These are phyloP conservation scores for Nymphalis io DNA, from an alignment of 1,140 invertebrate genomes.

Conservation along the genomic window DNA sequence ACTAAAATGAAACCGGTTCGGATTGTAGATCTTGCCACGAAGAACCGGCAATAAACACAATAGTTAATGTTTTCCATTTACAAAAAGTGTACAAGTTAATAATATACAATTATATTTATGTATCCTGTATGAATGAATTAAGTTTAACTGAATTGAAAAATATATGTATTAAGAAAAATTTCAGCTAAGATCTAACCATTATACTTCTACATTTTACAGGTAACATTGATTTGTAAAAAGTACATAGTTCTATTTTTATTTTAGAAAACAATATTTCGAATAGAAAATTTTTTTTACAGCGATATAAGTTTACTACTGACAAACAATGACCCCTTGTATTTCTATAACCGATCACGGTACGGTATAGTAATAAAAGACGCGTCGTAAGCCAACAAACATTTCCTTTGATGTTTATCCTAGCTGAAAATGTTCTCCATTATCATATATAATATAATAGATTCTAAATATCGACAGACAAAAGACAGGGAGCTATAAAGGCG, in stretches of 20 bases:
- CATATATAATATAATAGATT: slow-evolving; percentile 53
- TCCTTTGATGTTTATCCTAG: slow-evolving; percentile 30
- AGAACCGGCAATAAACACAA: no score
- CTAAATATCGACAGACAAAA: slow-evolving; percentile 52
- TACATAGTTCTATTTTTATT: slow-evolving; percentile 4
- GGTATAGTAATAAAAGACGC: slow-evolving; percentile 23
- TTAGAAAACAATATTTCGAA: background rate
- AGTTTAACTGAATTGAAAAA: no score
- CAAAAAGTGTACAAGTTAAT: no score
- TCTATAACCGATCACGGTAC: slow-evolving; percentile 26
- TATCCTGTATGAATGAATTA: no score
- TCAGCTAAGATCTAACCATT: no score
- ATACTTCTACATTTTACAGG: no score
- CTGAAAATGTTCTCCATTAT: slow-evolving; percentile 27
- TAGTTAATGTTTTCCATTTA: no score
- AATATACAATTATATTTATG: no score
- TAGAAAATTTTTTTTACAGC: background rate
- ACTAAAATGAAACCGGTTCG: no score
- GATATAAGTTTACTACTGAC: slow-evolving; percentile 10
- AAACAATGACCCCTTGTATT: slow-evolving; percentile 21
- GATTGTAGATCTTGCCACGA: no score
- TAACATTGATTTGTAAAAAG: no score
- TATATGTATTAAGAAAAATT: no score
- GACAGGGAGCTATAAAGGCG: slow-evolving; percentile 51
- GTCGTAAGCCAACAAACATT: slow-evolving; percentile 35